Evolutionary conservation across 1,140 invertebrate genomes (phyloP).

Genomic region (Diorhabda elongata): DNA sequence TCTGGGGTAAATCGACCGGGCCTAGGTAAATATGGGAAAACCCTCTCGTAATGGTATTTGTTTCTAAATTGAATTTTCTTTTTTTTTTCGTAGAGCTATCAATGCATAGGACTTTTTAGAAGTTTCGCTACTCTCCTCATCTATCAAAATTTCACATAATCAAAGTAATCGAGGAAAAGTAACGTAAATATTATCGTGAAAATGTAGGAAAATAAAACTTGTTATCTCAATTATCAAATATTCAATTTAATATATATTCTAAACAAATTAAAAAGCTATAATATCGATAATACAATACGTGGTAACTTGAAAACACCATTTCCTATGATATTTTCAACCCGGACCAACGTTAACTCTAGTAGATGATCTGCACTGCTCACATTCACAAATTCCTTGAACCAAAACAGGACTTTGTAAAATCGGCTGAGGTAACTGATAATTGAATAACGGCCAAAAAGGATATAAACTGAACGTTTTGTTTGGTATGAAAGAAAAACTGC

Average conservation of each 20-base stretch:
- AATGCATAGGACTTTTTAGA: too few species aligned
- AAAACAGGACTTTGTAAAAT: constrained; percentile 44
- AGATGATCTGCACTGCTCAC: constrained; percentile 42
- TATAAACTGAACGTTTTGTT: constrained; percentile 45
- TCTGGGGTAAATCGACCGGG: constrained; percentile 25
- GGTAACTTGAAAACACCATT: not conserved
- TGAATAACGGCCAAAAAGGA: constrained; percentile 44
- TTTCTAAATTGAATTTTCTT: not conserved
- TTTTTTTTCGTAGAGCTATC: not conserved
- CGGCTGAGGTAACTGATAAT: constrained; percentile 42
- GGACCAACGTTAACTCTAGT: constrained; percentile 6
- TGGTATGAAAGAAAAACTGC: constrained; percentile 38
- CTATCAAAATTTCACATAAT: too few species aligned
- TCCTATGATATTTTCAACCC: not conserved
- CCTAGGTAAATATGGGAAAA: constrained; percentile 17
- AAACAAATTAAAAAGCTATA: not conserved
- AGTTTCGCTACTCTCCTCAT: too few species aligned
- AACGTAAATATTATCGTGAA: too few species aligned
- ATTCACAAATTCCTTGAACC: constrained; percentile 46
- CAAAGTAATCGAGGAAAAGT: too few species aligned
- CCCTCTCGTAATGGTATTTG: not conserved
- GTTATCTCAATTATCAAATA: too few species aligned
- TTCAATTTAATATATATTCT: not conserved
- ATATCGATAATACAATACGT: not conserved
- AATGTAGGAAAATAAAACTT: too few species aligned